These are phyloP conservation scores for Propsilocerus akamusi DNA, from an alignment of 1,140 invertebrate genomes.

Conservation along the genomic window DNA sequence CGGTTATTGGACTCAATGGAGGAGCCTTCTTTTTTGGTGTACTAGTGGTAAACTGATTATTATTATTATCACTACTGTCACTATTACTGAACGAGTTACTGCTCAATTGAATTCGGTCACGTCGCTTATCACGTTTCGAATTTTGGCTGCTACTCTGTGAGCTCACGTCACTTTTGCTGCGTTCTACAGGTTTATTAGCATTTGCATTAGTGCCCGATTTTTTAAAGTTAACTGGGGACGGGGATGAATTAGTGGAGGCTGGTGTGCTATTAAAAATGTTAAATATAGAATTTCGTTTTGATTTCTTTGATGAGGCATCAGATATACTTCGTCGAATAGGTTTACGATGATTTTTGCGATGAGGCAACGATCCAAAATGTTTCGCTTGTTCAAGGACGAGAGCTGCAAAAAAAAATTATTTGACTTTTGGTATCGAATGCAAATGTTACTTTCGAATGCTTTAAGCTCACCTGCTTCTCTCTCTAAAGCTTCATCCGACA, in stretches of 20 bases:
- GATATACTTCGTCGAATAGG: conserved; percentile 26
- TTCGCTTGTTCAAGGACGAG: conserved; percentile 7
- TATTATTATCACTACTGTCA: conserved; percentile 23
- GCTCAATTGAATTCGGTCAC: conserved; percentile 20
- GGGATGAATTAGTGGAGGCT: conserved; percentile 15
- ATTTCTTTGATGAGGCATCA: conserved; percentile 28
- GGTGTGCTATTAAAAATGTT: conserved; percentile 31
- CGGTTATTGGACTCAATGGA: conserved; percentile 61
- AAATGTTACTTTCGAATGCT: neutral
- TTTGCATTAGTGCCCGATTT: conserved; percentile 18
- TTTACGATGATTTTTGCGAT: conserved; percentile 17
- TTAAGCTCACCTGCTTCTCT: conserved; percentile 15
- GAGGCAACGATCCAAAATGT: conserved; percentile 20
- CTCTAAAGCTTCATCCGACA: conserved; percentile 18
- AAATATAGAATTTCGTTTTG: conserved; percentile 30
- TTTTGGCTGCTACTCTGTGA: neutral
- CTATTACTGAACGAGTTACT: conserved; percentile 26
- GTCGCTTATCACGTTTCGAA: conserved; percentile 28
- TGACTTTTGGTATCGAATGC: neutral
- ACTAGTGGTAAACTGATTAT: neutral
- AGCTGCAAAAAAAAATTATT: neutral
- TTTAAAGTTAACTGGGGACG: conserved; percentile 12
- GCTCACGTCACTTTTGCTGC: conserved; percentile 52
- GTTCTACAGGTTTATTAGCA: conserved; percentile 24
- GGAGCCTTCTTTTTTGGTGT: conserved; percentile 28